Conservation (phyloP, 2,888 invertebrate species). For the Eulithis prunata region DNA sequence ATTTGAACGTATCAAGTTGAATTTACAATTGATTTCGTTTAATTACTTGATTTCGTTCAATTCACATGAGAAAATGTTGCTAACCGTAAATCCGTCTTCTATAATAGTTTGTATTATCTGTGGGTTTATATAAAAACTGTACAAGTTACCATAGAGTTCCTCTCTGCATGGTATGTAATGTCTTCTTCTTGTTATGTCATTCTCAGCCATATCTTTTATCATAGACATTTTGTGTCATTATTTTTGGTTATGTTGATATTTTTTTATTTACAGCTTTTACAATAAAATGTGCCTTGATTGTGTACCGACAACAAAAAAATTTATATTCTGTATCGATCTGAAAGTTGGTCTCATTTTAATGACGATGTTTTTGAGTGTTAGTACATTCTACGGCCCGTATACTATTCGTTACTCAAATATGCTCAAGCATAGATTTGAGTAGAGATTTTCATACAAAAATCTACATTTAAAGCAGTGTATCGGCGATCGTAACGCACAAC, state of each 20-base stretch:
- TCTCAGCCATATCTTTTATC: no score
- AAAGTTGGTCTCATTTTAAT: conserved; percentile 5
- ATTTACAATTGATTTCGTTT: background rate
- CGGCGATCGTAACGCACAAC: no score
- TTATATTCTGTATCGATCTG: background rate
- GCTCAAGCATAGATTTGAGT: no score
- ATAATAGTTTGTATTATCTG: no score
- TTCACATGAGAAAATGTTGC: background rate
- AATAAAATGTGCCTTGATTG: background rate
- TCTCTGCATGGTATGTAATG: no score
- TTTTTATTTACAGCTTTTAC: background rate
- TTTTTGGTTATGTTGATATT: background rate
- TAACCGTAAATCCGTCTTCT: background rate
- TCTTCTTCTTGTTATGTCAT: no score
- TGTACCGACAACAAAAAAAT: background rate
- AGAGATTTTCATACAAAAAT: no score
- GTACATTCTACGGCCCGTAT: no score
- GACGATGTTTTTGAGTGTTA: background rate
- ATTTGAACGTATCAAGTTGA: background rate
- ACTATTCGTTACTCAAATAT: no score
- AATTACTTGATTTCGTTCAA: background rate
- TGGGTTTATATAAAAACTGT: no score
- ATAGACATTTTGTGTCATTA: background rate
- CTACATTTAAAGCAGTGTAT: no score
- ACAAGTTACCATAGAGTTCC: no score